A percentile compares a stretch with the other conserved stretches of the same genome.
Evolutionary conservation across 2,113 vertebrate genomes (phyloP).

Genomic region (Chaenogobius annularis): DNA sequence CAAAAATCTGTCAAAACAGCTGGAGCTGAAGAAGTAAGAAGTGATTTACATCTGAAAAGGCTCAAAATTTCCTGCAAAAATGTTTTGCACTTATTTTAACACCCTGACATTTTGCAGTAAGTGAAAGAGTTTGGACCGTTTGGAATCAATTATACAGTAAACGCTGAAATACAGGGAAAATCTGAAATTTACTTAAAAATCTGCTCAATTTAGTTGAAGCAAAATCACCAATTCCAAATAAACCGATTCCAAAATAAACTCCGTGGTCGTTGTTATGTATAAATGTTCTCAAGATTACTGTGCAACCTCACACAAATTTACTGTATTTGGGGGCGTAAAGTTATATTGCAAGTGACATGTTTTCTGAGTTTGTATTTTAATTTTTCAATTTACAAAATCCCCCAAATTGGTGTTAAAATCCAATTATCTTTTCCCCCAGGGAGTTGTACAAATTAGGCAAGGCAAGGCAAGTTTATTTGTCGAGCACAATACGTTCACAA

Average conservation of each 20-base stretch:
- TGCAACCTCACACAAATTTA: not conserved
- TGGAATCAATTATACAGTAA: not conserved
- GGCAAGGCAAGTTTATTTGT: too few relatives aligned
- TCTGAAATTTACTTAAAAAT: not conserved
- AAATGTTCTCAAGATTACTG: not conserved
- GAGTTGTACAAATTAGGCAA: too few relatives aligned
- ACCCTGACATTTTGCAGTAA: not conserved
- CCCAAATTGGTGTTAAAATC: too few relatives aligned
- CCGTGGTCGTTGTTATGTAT: not conserved
- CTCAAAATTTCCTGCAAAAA: slow-evolving; percentile 19
- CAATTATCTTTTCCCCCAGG: too few relatives aligned
- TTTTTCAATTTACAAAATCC: too few relatives aligned
- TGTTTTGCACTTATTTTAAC: slow-evolving; percentile 13
- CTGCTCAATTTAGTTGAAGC: not conserved
- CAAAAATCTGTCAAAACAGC: slow-evolving; percentile 38
- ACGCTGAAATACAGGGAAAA: not conserved
- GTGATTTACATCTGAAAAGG: slow-evolving; percentile 30
- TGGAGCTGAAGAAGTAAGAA: slow-evolving; percentile 20
- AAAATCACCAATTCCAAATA: not conserved
- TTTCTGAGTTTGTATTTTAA: too few relatives aligned
- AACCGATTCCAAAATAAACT: not conserved
- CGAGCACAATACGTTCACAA: too few relatives aligned
- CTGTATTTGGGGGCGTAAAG: not conserved
- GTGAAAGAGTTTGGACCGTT: not conserved
- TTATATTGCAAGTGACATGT: too few relatives aligned